Base-by-base conservation (phyloP, 1,140 invertebrate genomes). In the Leucophenga varia region DNA sequence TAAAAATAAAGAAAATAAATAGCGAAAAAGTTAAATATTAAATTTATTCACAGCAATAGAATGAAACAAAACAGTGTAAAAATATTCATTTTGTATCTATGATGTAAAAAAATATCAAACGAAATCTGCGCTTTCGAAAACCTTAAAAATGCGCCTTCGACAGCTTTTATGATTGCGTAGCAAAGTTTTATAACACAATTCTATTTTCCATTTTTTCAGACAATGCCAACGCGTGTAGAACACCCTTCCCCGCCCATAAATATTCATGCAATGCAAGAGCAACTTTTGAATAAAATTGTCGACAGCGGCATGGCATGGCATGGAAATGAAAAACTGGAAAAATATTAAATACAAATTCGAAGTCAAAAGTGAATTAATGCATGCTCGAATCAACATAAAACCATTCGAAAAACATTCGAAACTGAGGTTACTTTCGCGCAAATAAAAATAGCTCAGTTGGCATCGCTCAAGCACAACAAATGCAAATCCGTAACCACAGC, bases 401-500 rank as follows among this genome's bases (percentile, higher is more conserved):
- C 59, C 34, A 25, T 37, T 50, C n/a, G n/a, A n/a, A n/a, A n/a
- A n/a, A n/a, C n/a, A n/a, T n/a, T n/a, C n/a, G n/a, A n/a, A n/a
- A n/a, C n/a, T n/a, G n/a, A n/a, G n/a, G n/a, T n/a, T n/a, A n/a
- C n/a, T n/a, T n/a, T n/a, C n/a, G n/a, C n/a, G n/a, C n/a, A n/a
- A n/a, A n/a, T n/a, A n/a, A n/a, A n/a, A n/a, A n/a, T n/a, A n/a
- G n/a, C n/a, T n/a, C n/a, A n/a, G n/a, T n/a, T n/a, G n/a, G n/a
- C n/a, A n/a, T n/a, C 22, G 25, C 19, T 28, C 12, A 18, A 17
- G 13, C 13, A 14, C 14, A 17, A 16, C 35, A 37, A 54, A 67
- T 67, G 63, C 64, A 67, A 67, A 67, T 67, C 63, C 63, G 63
- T 63, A n/a, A n/a, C n/a, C n/a, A n/a, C n/a, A n/a, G n/a, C n/a